Percentiles rank a stretch among this genome's conserved stretches.
Conservation (phyloP, 2,888 invertebrate species). For the Flexamia atlantica region DNA sequence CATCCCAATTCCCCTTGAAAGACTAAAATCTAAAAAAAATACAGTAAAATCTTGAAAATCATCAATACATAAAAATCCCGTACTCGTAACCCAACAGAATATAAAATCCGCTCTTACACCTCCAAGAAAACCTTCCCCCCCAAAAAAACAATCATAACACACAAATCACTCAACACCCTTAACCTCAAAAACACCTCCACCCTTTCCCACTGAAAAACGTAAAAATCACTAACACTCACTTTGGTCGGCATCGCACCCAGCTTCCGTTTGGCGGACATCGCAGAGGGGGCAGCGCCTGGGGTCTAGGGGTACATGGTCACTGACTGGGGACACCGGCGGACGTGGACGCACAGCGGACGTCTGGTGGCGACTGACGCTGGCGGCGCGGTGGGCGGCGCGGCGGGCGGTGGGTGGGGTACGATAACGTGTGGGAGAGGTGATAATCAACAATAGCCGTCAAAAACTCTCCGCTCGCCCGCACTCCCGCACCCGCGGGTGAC, state of each 20-base stretch:
- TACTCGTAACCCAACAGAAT: too few species aligned
- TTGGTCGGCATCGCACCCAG: slow-evolving; percentile 44
- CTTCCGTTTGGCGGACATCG: slow-evolving; percentile 42
- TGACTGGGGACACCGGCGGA: not conserved
- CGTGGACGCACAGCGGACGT: not conserved
- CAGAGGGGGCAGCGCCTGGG: not conserved
- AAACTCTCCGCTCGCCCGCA: not conserved
- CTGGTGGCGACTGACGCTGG: slow-evolving; percentile 29
- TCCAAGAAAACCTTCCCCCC: too few species aligned
- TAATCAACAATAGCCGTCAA: slow-evolving; percentile 58
- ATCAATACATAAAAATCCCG: too few species aligned
- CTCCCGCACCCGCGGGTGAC: not conserved
- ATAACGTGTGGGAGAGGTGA: slow-evolving; percentile 58
- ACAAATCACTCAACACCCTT: too few species aligned
- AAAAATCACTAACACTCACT: too few species aligned
- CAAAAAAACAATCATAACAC: too few species aligned
- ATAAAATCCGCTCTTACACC: too few species aligned
- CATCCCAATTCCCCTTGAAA: too few species aligned
- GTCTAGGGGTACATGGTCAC: slow-evolving; percentile 17
- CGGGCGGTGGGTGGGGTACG: not conserved
- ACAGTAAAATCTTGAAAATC: too few species aligned
- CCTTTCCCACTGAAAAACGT: too few species aligned
- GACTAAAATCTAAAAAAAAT: too few species aligned
- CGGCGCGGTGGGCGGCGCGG: slow-evolving; percentile 1
- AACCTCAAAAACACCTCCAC: too few species aligned